Evolutionary conservation across 1,140 invertebrate species (phyloP).

Genomic region (Heliconius congener): DNA sequence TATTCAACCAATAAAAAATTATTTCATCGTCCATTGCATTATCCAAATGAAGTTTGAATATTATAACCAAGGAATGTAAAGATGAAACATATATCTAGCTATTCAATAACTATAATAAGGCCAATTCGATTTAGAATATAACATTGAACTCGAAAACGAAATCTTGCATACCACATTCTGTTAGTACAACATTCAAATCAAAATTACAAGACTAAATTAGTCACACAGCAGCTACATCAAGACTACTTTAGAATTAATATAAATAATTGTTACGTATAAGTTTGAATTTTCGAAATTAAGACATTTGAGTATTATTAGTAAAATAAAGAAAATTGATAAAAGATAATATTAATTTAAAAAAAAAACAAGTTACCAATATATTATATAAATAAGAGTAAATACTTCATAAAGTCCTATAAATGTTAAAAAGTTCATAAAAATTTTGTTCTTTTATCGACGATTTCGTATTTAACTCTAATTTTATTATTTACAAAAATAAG

Average conservation of each 20-base stretch:
- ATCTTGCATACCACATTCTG: background rate
- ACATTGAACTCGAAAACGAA: background rate
- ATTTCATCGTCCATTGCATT: background rate
- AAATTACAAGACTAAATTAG: background rate
- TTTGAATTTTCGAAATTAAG: background rate
- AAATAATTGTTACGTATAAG: background rate
- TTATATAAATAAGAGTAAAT: conserved; percentile 23
- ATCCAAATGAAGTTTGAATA: background rate
- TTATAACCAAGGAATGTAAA: background rate
- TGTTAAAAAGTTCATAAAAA: conserved; percentile 57
- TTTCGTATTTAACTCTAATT: conserved; percentile 57
- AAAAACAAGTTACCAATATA: conserved; percentile 21
- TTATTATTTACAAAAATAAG: conserved; percentile 71
- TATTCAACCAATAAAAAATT: background rate
- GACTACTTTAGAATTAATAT: background rate
- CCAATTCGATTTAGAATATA: background rate
- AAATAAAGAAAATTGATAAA: conserved; percentile 23
- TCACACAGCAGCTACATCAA: conserved; percentile 1
- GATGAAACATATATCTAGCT: conserved; percentile 2
- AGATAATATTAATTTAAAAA: conserved; percentile 12
- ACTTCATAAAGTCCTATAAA: conserved; percentile 38
- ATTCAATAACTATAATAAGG: background rate
- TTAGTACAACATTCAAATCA: background rate
- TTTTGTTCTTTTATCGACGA: conserved; percentile 63
- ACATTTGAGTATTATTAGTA: conserved; percentile 10